Percentiles rank a stretch among this genome's conserved stretches.
Conservation (phyloP, 1,140 invertebrate species). For the Zaprionus kolodkinae region DNA sequence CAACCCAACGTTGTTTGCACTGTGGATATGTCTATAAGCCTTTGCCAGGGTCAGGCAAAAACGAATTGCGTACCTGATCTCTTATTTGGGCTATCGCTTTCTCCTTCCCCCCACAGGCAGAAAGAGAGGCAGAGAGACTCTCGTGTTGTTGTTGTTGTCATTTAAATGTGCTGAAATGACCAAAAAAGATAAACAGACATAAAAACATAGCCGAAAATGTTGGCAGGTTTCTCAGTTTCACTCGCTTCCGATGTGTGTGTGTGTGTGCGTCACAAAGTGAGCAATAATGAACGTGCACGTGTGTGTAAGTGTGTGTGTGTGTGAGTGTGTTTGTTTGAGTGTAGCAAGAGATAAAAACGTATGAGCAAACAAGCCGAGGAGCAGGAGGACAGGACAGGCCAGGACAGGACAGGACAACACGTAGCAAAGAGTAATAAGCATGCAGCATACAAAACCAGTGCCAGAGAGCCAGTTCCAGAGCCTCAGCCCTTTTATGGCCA, state of each 20-base stretch:
- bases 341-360: slow-evolving; percentile 82
- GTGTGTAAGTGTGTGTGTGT: slow-evolving; percentile 26
- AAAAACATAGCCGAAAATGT: slow-evolving; percentile 59
- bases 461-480: slow-evolving; percentile 24
- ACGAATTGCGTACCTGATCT: slow-evolving; percentile 30
- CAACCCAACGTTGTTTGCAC: slow-evolving; percentile 18
- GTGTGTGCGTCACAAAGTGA: slow-evolving; percentile 69
- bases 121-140: not conserved
- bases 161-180: slow-evolving; percentile 79
- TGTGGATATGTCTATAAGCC: slow-evolving; percentile 25
- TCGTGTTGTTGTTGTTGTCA: slow-evolving; percentile 32
- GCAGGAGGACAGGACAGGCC: no score
- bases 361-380: slow-evolving; percentile 66
- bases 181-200: slow-evolving; percentile 71
- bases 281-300: slow-evolving; percentile 57
- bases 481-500: slow-evolving; percentile 45
- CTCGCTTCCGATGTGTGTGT: slow-evolving; percentile 24
- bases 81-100: not conserved
- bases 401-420: slow-evolving; percentile 51
- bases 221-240: slow-evolving; percentile 53
- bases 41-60: slow-evolving; percentile 2
- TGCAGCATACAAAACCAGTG: slow-evolving; percentile 67
- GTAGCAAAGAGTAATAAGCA: slow-evolving; percentile 82
- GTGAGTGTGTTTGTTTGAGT: slow-evolving; percentile 67
- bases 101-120: not conserved